A percentile compares a stretch with the other conserved stretches of the same genome.
Evolutionary conservation across 1,140 invertebrate genomes (phyloP).

Genomic region (Cydia amplana): DNA sequence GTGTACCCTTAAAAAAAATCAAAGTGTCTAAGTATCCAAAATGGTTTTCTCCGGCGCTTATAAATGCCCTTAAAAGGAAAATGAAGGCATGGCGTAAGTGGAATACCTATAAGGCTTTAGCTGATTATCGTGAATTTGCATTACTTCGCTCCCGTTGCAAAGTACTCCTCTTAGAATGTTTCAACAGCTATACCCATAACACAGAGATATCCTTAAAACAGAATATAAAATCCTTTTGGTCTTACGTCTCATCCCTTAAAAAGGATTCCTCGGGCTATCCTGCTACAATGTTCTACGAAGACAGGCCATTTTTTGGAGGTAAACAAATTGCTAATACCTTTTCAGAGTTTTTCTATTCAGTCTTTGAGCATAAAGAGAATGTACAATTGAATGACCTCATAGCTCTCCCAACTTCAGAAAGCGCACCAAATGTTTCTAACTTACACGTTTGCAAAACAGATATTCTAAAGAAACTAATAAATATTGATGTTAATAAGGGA

Average conservation of each 20-base stretch:
- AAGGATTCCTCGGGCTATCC: not conserved
- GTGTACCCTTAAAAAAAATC: not conserved
- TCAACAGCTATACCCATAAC: not conserved
- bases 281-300: not conserved
- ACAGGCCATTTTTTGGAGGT: not conserved
- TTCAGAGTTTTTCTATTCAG: not conserved
- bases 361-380: not conserved
- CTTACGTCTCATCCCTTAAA: not conserved
- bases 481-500: no score
- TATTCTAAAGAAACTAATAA: no score
- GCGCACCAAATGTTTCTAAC: not conserved
- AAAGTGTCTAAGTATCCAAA: not conserved
- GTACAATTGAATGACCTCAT: not conserved
- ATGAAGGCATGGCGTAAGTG: constrained; percentile 19
- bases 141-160: constrained; percentile 2
- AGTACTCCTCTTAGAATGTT: not conserved
- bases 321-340: not conserved
- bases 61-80: constrained; percentile 8
- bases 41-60: constrained; percentile 28
- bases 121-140: constrained; percentile 28
- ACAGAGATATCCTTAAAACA: not conserved
- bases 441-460: not conserved
- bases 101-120: not conserved
- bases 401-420: not conserved
- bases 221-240: constrained; percentile 28